Base-by-base conservation (phyloP, 2,888 invertebrate species). In the Archips crataeganus region DNA sequence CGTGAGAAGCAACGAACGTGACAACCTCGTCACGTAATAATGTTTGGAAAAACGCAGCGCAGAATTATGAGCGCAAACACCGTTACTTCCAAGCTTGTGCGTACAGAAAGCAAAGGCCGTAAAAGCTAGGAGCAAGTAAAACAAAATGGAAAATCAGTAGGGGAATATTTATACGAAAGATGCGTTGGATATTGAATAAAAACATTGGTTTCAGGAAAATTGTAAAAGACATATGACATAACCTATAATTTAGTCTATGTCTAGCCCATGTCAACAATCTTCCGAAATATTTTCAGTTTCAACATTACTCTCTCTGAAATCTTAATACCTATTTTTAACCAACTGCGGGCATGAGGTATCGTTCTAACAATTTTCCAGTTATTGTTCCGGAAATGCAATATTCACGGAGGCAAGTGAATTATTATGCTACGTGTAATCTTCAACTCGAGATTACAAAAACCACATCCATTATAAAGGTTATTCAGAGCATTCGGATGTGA, bases 11-110 rank as follows among this genome's bases (percentile, higher is more conserved):
- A 32, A 36, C 15, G 49, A 36, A 23, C 65, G 65, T 65, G 65
- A 51, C 65, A 15, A 23, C 23, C 39, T 39, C 63, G 47, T 47
- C 45, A 63, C 47, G 51, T 65, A 51, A 65, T 54, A 36, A 36
- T 65, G 65, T 65, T 51, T 13, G 65, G 51, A 15, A 65, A 65
- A 54, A 65, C 65, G 65, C 65, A 65, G 51, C 32, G 51, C n/a
- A 8, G 13, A 65, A 13, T 65, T 36, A 65, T 51, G 15, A 13
- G 8, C 2, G 34, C 32, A 54, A 65, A 65, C 32, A 61, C 15
- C 15, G 36, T 61, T 36, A 36, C 6, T 61, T 63, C 62, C 42
- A 45, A 15, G 15, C 34, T 10, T 45, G 23, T 42, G 42, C 62
- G 23, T 23, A 39, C 36, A 11, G 39, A n/a, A 61, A 11, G 57